Evolutionary conservation across 2,113 vertebrate genomes (phyloP), one percentile per base, ranked within the genome.

Genomic region (Sminthopsis crassicaudata): DNA sequence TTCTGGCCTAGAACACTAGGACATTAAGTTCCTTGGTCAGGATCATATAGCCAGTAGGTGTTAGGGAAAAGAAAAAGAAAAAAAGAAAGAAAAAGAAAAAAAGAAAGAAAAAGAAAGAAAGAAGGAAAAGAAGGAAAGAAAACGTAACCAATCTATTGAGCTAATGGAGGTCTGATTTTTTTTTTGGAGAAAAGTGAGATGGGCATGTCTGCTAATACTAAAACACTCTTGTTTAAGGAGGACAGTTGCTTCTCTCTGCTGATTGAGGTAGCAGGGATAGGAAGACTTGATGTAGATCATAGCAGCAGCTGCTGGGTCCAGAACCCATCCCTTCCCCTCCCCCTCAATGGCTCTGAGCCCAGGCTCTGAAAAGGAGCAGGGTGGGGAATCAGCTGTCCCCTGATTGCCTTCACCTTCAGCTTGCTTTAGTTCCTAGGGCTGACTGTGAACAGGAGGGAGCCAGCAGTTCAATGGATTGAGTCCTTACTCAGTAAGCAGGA

Each of bases 221-320:
- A 53, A 60, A 92, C 95, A 96, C 97, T 94, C 92, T 93, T 96
- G 97, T 96, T 90, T 48, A 7, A n/a, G 0, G 50, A 25, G 91
- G 93, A 52, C 97, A 98, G 96, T 95, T 98, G 97, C 27, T 51
- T 57, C 53, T 96, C 36, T 97, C 95, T 30, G 76, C 0, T 14
- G 90, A 91, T 67, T 2, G 0, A 90, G 92, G 67, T 0, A 27
- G 27, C 50, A 0, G 91, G 94, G 60, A 10, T 6, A 51, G 25
- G n/a, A 91, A 91, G 46, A 93, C 76, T 84, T 42, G 51, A 88
- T 90, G 54, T 46, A 0, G 3, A 92, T n/a, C 14, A 0, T 30
- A 51, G 53, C 89, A 76, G 96, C 97, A 96, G 97, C 97, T 97
- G 97, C 46, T 7, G n/a, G n/a, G 54, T 19, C 51, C 51, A 24